These are phyloP conservation scores for Moxostoma hubbsi DNA, from an alignment of 2,797 vertebrate species.

Conservation along the genomic window DNA sequence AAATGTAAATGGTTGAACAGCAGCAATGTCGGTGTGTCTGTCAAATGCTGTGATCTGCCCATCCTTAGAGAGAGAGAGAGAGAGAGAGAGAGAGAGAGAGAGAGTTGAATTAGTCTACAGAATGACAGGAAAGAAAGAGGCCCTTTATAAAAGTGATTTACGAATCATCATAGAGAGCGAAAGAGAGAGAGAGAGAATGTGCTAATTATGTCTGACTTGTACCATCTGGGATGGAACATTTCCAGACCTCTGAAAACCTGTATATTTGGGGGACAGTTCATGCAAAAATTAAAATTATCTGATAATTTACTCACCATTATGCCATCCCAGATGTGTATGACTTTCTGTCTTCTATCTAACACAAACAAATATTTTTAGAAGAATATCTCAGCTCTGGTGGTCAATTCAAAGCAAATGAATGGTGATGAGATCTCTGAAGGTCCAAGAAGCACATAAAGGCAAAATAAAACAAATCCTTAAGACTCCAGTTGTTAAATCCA, in stretches of 20 bases:
- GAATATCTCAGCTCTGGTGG: too few relatives aligned
- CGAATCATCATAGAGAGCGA: constrained; percentile 30
- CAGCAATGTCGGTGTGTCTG: background rate
- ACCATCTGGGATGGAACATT: constrained; percentile 45
- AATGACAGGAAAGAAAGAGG: constrained; percentile 23
- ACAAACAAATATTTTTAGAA: too few relatives aligned
- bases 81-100: background rate
- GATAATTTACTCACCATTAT: too few relatives aligned
- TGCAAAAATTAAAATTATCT: too few relatives aligned
- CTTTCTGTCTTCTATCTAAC: too few relatives aligned
- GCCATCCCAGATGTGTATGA: too few relatives aligned
- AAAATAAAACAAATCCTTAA: too few relatives aligned
- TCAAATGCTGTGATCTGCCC: constrained; percentile 8
- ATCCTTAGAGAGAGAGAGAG: constrained; percentile 4
- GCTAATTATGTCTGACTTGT: constrained; percentile 58
- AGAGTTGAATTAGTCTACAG: constrained; percentile 49
- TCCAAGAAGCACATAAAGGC: too few relatives aligned
- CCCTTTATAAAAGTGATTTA: constrained; percentile 49
- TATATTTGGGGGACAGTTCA: background rate
- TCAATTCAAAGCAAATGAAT: too few relatives aligned
- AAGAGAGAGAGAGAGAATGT: constrained; percentile 29
- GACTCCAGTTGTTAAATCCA: too few relatives aligned
- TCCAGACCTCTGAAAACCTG: constrained; percentile 41
- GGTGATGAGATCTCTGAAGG: too few relatives aligned
- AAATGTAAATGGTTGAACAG: constrained; percentile 15